These are phyloP conservation scores for Rhadinocentrus ornatus DNA, from an alignment of 2,797 vertebrate genomes.

Conservation along the genomic window DNA sequence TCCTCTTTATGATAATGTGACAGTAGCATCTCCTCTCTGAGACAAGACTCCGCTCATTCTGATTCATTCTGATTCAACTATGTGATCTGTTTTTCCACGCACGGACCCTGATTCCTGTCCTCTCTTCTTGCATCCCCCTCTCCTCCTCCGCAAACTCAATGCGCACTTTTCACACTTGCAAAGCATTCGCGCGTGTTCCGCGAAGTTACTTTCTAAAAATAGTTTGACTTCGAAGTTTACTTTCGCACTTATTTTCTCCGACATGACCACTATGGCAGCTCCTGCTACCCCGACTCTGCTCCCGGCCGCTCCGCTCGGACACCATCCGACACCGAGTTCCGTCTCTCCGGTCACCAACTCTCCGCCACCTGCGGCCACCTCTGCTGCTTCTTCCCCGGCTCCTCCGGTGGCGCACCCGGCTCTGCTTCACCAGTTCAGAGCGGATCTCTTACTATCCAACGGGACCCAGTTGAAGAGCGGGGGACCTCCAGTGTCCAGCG, in stretches of 20 bases:
- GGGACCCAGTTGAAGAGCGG: constrained; percentile 60
- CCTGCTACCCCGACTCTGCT: constrained; percentile 87
- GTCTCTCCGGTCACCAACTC: constrained; percentile 87
- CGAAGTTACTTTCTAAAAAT: constrained; percentile 86
- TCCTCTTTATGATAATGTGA: constrained; percentile 82
- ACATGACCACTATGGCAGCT: constrained; percentile 91
- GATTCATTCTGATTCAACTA: constrained; percentile 76
- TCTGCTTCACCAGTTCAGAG: constrained; percentile 84
- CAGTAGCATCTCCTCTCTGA: constrained; percentile 80
- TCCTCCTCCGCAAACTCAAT: constrained; percentile 46
- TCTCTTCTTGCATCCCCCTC: constrained; percentile 31
- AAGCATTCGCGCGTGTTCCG: constrained; percentile 25
- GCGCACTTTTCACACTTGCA: constrained; percentile 61
- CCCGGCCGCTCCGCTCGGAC: constrained; percentile 89
- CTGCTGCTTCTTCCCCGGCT: constrained; percentile 84
- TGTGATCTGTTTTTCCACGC: constrained; percentile 77
- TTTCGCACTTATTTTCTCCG: constrained; percentile 68
- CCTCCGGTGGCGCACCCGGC: constrained; percentile 77
- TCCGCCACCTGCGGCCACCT: constrained; percentile 88
- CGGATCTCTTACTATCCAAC: constrained; percentile 84
- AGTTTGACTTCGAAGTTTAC: constrained; percentile 68
- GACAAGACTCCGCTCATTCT: constrained; percentile 76
- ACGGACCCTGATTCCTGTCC: constrained; percentile 54
- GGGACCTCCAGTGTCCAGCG: constrained; percentile 65
- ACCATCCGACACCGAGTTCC: constrained; percentile 87